Evolutionary conservation across 2,888 invertebrate species (phyloP).

Genomic region (Diplazon laetatorius): DNA sequence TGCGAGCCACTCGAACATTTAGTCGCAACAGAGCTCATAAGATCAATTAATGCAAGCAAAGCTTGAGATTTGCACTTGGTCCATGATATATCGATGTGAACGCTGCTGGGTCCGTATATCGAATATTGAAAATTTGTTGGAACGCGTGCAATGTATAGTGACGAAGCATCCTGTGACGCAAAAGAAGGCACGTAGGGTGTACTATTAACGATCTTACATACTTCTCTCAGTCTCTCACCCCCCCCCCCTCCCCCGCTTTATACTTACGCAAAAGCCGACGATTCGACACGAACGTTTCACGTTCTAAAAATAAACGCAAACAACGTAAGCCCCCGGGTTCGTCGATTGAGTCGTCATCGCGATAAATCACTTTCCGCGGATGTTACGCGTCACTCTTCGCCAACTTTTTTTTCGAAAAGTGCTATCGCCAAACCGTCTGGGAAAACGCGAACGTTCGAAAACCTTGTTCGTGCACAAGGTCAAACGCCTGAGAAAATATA

Average conservation of each 20-base stretch:
- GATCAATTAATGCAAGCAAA: slow-evolving; percentile 27
- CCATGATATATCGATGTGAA: slow-evolving; percentile 26
- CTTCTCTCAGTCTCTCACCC: not conserved
- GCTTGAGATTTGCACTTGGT: not conserved
- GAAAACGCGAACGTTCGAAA: not conserved
- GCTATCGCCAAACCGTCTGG: not conserved
- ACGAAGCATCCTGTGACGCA: slow-evolving; percentile 11
- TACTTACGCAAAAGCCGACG: slow-evolving; percentile 34
- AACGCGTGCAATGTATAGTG: not conserved
- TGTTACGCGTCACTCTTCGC: slow-evolving; percentile 21
- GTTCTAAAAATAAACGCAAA: slow-evolving; percentile 37
- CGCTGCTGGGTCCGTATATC: not conserved
- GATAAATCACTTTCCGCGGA: slow-evolving; percentile 11
- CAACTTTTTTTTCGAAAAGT: slow-evolving; percentile 26
- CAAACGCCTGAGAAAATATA: too few relatives aligned
- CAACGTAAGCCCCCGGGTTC: slow-evolving; percentile 26
- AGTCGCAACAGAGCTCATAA: slow-evolving; percentile 1
- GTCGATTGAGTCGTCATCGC: slow-evolving; percentile 30
- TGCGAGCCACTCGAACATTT: not conserved
- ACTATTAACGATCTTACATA: slow-evolving; percentile 14
- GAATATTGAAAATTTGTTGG: not conserved
- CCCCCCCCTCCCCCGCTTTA: not conserved
- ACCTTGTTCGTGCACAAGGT: not conserved
- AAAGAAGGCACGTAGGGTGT: slow-evolving; percentile 14
- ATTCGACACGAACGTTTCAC: slow-evolving; percentile 18